A percentile compares a stretch with the other conserved stretches of the same genome.
Evolutionary conservation across 37 sponge, comb jelly and placozoan genomes (phyloP).

Genomic region (Halisarca cf. caerulea): DNA sequence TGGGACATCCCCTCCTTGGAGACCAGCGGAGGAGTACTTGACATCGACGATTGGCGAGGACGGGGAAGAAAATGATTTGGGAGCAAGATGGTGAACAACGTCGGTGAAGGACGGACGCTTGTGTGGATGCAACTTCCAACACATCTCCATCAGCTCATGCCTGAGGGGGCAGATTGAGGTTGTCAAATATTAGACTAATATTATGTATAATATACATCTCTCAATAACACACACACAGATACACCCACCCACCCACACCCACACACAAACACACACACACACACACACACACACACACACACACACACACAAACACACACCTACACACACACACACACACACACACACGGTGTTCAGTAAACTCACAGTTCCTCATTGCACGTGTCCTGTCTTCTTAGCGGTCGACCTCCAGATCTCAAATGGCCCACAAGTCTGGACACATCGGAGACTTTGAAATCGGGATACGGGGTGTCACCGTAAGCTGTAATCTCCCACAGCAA

Average conservation of each 20-base stretch:
- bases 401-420: neutral
- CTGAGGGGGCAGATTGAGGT: conserved; percentile 3
- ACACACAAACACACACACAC: too few relatives aligned
- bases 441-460: neutral
- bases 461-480: neutral
- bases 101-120: conserved; percentile 59
- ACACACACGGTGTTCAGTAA: too few relatives aligned
- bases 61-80: neutral
- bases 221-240: too few relatives aligned
- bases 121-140: conserved; percentile 46
- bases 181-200: neutral
- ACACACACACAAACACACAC: too few relatives aligned
- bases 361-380: conserved; percentile 10
- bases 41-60: neutral
- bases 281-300: too few relatives aligned
- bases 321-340: too few relatives aligned
- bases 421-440: neutral
- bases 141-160: conserved; percentile 45
- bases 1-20: neutral
- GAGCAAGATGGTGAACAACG: conserved; percentile 16
- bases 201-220: too few relatives aligned
- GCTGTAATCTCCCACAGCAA: conserved; percentile 64
- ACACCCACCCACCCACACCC: too few relatives aligned
- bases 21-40: neutral
- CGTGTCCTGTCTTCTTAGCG: neutral